Percentiles rank a stretch among this genome's conserved stretches.
These are phyloP conservation scores for Crenuchus spilurus DNA, from an alignment of 2,797 vertebrate species.

Conservation along the genomic window DNA sequence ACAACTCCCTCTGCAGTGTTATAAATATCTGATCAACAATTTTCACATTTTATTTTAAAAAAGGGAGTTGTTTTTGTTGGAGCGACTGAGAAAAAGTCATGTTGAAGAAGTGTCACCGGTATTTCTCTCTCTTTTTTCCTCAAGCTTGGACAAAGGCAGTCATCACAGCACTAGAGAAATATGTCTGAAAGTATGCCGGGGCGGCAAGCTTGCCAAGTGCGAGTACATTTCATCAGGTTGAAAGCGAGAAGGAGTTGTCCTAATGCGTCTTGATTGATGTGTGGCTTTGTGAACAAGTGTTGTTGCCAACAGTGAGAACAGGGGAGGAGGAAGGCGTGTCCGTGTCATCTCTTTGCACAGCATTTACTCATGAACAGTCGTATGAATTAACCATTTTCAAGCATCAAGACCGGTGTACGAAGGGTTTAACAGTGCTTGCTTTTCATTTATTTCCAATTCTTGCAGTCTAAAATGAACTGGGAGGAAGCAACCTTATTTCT, in stretches of 20 bases:
- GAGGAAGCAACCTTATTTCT: slow-evolving; percentile 3
- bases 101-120: slow-evolving; percentile 5
- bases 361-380: slow-evolving; percentile 23
- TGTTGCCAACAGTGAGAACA: slow-evolving; percentile 29
- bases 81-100: neutral
- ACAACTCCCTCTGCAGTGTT: slow-evolving; percentile 1
- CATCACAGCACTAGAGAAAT: slow-evolving; percentile 31
- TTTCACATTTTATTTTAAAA: neutral
- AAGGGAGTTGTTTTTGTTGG: slow-evolving; percentile 1
- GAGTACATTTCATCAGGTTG: slow-evolving; percentile 41
- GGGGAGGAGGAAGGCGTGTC: slow-evolving; percentile 30
- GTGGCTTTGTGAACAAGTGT: slow-evolving; percentile 44
- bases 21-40: neutral
- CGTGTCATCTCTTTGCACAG: slow-evolving; percentile 11
- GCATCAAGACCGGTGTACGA: neutral
- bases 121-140: neutral
- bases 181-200: slow-evolving; percentile 44
- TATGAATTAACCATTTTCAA: slow-evolving; percentile 2
- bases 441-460: slow-evolving; percentile 5
- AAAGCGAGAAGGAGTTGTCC: slow-evolving; percentile 33
- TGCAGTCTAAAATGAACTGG: neutral
- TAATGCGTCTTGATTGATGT: slow-evolving; percentile 50
- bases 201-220: slow-evolving; percentile 12
- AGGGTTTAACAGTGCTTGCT: neutral
- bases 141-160: slow-evolving; percentile 29